A percentile compares a stretch with the other conserved stretches of the same genome.
These are phyloP conservation scores for Anoura caudifer DNA, from an alignment of 2,113 vertebrate species.

Conservation along the genomic window DNA sequence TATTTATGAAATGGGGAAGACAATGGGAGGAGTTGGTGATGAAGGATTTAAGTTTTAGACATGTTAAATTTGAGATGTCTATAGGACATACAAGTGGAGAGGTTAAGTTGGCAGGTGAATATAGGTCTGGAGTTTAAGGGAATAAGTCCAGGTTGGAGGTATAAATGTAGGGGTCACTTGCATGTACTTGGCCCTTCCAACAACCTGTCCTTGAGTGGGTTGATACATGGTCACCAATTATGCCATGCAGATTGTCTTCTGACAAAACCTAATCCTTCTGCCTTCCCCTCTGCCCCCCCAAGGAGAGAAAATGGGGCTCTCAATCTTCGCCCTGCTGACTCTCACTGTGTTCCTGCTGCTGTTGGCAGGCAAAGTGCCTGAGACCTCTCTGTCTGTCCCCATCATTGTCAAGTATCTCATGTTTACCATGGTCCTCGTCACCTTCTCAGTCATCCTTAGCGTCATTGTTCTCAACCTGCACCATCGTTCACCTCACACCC, in stretches of 20 bases:
- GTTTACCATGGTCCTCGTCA: conserved; percentile 94
- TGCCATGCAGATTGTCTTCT: background rate
- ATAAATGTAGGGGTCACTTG: background rate
- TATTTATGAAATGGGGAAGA: background rate
- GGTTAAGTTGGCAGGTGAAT: background rate
- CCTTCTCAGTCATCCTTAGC: conserved; percentile 91
- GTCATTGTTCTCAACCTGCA: conserved; percentile 94
- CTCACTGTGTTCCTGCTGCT: conserved; percentile 93
- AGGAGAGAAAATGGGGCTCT: conserved; percentile 96
- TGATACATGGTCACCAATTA: background rate
- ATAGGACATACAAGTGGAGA: background rate
- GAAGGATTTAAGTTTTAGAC: background rate
- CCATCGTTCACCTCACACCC: conserved; percentile 90
- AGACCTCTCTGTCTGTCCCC: conserved; percentile 91
- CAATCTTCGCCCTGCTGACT: conserved; percentile 92
- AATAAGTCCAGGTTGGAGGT: background rate
- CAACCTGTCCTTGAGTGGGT: background rate
- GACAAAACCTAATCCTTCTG: background rate
- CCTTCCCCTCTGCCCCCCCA: background rate
- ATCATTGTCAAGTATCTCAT: conserved; percentile 94
- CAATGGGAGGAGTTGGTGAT: background rate
- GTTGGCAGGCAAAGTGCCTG: conserved; percentile 92
- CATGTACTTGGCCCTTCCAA: background rate
- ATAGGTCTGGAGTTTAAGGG: background rate
- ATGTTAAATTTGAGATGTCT: background rate